These are phyloP conservation scores for Notothenia coriiceps DNA, from an alignment of 2,113 vertebrate species.

Conservation along the genomic window DNA sequence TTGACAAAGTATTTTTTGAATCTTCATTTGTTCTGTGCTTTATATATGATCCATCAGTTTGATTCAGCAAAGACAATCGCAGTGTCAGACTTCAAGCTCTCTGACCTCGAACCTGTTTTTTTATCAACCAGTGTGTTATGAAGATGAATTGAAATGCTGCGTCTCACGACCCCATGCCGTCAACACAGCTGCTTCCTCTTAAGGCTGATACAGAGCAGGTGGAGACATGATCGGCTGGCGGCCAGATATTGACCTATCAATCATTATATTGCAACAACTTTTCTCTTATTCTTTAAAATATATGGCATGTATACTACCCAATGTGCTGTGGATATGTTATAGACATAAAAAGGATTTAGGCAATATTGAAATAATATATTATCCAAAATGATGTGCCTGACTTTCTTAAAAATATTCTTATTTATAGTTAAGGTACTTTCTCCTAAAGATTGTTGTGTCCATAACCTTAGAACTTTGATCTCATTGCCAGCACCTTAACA, in stretches of 20 bases:
- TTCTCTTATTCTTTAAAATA: slow-evolving; percentile 10
- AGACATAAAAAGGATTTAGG: slow-evolving; percentile 21
- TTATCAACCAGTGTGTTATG: slow-evolving; percentile 40
- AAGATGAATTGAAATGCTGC: slow-evolving; percentile 42
- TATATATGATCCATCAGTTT: not conserved
- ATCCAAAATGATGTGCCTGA: not conserved
- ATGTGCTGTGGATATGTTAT: not conserved
- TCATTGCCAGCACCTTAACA: slow-evolving; percentile 48
- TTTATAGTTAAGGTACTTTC: not conserved
- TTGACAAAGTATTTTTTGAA: not conserved
- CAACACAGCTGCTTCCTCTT: slow-evolving; percentile 73
- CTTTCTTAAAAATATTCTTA: not conserved
- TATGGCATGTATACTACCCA: slow-evolving; percentile 11
- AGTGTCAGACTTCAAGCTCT: slow-evolving; percentile 35
- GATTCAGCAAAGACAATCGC: slow-evolving; percentile 9
- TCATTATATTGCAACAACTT: slow-evolving; percentile 28
- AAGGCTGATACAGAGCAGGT: slow-evolving; percentile 64
- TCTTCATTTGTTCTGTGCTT: not conserved
- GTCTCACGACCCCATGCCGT: slow-evolving; percentile 48
- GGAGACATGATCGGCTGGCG: slow-evolving; percentile 37
- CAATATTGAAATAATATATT: not conserved
- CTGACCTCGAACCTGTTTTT: slow-evolving; percentile 41
- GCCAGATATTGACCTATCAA: slow-evolving; percentile 49
- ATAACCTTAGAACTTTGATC: slow-evolving; percentile 46
- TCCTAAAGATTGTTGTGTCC: slow-evolving; percentile 17